Conservation (phyloP, 2,888 invertebrate genomes). For the Argynnis bischoffii region DNA sequence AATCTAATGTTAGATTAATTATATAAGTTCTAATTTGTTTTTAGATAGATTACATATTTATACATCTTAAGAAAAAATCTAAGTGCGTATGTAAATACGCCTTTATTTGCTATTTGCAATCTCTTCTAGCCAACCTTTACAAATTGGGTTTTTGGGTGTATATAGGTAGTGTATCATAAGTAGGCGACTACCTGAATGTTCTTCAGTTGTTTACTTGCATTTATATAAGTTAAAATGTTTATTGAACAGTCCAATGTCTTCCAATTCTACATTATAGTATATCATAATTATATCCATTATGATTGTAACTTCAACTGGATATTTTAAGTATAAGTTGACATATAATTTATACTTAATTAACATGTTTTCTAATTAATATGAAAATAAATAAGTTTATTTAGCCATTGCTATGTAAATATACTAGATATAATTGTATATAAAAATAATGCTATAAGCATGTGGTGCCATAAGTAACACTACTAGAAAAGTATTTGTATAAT, state of each 20-base stretch:
- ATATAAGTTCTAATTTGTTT: conserved; percentile 24
- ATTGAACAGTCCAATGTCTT: conserved; percentile 46
- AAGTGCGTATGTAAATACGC: too few relatives aligned
- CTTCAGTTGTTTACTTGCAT: conserved; percentile 31
- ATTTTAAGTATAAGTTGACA: conserved; percentile 7
- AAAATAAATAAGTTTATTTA: conserved; percentile 20
- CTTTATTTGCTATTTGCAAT: too few relatives aligned
- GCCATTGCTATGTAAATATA: conserved; percentile 25
- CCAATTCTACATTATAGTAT: conserved; percentile 37
- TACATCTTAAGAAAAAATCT: too few relatives aligned
- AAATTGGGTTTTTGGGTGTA: too few relatives aligned
- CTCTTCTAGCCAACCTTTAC: too few relatives aligned
- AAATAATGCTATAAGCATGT: conserved; percentile 76
- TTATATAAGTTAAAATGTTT: conserved; percentile 35
- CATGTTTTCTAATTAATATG: conserved; percentile 6
- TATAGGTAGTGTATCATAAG: too few relatives aligned
- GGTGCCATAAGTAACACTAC: conserved; percentile 79
- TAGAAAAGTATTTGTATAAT: conserved; percentile 60
- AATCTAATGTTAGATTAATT: conserved; percentile 27
- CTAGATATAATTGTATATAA: conserved; percentile 55
- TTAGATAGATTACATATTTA: conserved; percentile 36
- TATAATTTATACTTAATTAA: conserved; percentile 10
- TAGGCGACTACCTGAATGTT: too few relatives aligned
- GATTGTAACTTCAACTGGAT: conserved; percentile 19
- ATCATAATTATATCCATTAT: conserved; percentile 22